These are phyloP conservation scores for Falco columbarius DNA, from an alignment of 2,797 vertebrate genomes.

Conservation along the genomic window DNA sequence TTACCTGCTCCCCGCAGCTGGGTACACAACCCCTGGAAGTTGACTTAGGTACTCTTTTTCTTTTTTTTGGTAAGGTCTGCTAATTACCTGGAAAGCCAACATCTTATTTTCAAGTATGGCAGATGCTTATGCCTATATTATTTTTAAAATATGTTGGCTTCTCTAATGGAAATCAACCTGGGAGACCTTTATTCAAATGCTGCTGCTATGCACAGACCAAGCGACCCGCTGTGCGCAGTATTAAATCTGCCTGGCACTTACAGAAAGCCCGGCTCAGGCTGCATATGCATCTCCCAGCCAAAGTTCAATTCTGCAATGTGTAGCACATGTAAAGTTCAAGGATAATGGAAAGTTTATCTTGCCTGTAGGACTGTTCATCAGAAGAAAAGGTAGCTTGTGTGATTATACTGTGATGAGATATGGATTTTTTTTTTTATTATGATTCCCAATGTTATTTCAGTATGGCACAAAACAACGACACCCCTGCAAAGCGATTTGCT, in stretches of 20 bases:
- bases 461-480: neutral
- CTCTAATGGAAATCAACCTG: accelerated
- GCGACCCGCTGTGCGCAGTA: accelerated
- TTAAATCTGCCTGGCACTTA: neutral
- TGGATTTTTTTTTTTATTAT: neutral
- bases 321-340: neutral
- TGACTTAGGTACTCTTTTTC: no score
- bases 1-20: neutral
- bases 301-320: neutral
- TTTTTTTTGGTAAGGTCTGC: no score
- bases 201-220: accelerated
- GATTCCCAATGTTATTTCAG: neutral
- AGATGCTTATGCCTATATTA: accelerated
- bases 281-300: accelerated
- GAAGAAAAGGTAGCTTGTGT: neutral
- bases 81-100: neutral
- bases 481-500: neutral
- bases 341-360: neutral
- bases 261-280: neutral
- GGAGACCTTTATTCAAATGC: neutral
- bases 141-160: neutral
- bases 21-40: neutral
- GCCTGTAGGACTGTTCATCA: neutral
- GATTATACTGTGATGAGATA: neutral
- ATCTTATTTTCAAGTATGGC: accelerated